phyloP scores from a whole-genome alignment of 2,797 vertebrate genomes.

The Eulemur rubriventer region DNA sequence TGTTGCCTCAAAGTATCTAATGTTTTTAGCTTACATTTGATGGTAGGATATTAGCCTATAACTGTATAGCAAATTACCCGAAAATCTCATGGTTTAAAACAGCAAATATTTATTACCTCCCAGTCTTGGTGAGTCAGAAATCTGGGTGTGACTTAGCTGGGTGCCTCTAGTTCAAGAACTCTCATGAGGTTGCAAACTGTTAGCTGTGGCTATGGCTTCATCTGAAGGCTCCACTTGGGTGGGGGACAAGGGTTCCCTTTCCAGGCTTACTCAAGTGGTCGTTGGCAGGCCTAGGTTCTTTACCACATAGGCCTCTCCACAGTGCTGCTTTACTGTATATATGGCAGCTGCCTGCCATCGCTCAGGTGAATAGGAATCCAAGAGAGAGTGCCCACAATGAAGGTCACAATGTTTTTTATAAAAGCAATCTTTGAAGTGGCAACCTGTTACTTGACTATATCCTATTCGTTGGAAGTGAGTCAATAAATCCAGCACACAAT shows the following conservation, averaged over 20 bases:
- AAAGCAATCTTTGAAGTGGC: not conserved
- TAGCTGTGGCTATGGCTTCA: not conserved
- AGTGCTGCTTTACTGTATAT: not conserved
- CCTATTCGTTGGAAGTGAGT: not conserved
- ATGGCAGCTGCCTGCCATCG: not conserved
- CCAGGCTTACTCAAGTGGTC: not conserved
- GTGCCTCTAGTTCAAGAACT: not conserved
- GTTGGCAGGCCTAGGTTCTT: not conserved
- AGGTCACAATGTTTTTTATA: not conserved
- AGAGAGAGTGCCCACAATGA: not conserved
- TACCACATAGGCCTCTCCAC: not conserved
- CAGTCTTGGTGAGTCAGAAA: not conserved
- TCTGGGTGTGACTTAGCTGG: not conserved
- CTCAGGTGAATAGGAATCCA: not conserved
- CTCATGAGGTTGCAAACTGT: not conserved
- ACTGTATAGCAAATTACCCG: not conserved
- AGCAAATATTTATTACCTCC: not conserved
- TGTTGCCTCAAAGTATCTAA: not conserved
- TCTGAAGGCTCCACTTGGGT: not conserved
- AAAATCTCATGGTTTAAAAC: not conserved
- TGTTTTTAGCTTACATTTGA: not conserved
- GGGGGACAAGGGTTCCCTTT: not conserved
- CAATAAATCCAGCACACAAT: not conserved
- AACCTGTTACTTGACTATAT: not conserved
- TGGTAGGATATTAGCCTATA: not conserved